Conservation (phyloP, 2,797 vertebrate genomes). For the Gymnodraco acuticeps region DNA sequence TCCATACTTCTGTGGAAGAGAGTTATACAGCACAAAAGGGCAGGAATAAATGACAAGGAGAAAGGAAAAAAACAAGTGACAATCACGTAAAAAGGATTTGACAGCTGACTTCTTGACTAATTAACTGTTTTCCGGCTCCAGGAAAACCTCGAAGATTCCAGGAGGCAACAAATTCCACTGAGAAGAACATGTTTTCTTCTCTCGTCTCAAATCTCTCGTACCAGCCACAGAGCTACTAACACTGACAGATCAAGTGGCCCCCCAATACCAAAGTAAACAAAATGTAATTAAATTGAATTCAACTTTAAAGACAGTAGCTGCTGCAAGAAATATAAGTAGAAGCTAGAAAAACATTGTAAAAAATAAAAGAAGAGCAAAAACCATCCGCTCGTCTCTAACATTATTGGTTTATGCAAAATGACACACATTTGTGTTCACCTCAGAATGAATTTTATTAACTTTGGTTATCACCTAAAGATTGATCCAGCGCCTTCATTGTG, state of each 20-base stretch:
- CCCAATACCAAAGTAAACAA: constrained; percentile 11
- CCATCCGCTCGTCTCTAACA: too few relatives aligned
- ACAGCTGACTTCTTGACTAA: constrained; percentile 44
- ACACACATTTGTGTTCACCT: too few relatives aligned
- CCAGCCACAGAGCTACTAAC: too few relatives aligned
- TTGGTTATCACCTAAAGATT: too few relatives aligned
- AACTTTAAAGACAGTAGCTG: not conserved
- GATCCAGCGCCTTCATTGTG: too few relatives aligned
- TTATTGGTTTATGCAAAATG: too few relatives aligned
- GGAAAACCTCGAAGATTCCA: constrained; percentile 39
- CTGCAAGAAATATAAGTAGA: not conserved
- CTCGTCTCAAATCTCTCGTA: not conserved
- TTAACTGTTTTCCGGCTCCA: constrained; percentile 29
- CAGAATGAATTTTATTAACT: too few relatives aligned
- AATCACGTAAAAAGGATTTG: constrained; percentile 33
- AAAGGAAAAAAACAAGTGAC: not conserved
- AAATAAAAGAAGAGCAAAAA: too few relatives aligned
- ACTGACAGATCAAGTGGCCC: not conserved
- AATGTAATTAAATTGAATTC: not conserved
- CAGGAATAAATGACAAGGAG: not conserved
- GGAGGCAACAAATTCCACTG: constrained; percentile 23
- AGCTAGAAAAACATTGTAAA: too few relatives aligned
- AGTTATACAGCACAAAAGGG: constrained; percentile 38
- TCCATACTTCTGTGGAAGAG: constrained; percentile 7
- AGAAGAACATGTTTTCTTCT: constrained; percentile 26